Base-by-base conservation (phyloP, 2,113 vertebrate genomes). In the Cephalopholis sonnerati region DNA sequence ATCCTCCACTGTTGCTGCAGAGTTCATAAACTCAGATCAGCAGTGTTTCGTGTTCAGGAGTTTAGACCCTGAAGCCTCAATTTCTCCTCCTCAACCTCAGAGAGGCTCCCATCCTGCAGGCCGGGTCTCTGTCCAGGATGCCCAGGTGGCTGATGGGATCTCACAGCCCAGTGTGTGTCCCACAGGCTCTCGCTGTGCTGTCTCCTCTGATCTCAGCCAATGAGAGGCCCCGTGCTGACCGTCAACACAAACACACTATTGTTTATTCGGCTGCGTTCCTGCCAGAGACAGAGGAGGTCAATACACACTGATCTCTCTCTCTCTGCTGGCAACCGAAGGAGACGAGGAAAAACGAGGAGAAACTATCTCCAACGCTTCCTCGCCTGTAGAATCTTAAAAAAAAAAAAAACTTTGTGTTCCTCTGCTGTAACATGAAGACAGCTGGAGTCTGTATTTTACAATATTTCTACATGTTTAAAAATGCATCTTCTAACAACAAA, bases 71-170 rank as follows among this genome's bases (percentile, higher is more conserved):
- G 36, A 44, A 12, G 41, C 41, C 10, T 2, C 8, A 9, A 12
- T 36, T 36, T 36, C 32, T 36, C 32, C 32, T 36, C 32, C 32
- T 50, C 10, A n/a, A 44, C 53, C 55, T 16, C 70, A 5, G 53
- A 32, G 39, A 20, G 20, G 0, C 50, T 65, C 25, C 58, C 11
- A 17, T 57, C 20, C 53, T 41, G 53, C 53, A 24, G 8, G 2
- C 51, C 9, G 24, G 22, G 55, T 74, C 76, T 27, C 32, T 1
- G 0, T 7, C 11, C 22, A 22, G 76, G 76, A 29, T 24, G 2
- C 65, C 86, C 87, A 80, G 76, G 83, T 85, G 79, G 61, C 87
- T 79, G 83, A 86, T 80, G 79, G 76, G 83, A 77, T 57, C 17
- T 80, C 74, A 67, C 53, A 57, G 82, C 48, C n/a, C 69, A 27